Percentiles rank a stretch among this genome's conserved stretches.
These are phyloP conservation scores for Bubalus kerabau DNA, from an alignment of 2,113 vertebrate genomes.

Conservation along the genomic window DNA sequence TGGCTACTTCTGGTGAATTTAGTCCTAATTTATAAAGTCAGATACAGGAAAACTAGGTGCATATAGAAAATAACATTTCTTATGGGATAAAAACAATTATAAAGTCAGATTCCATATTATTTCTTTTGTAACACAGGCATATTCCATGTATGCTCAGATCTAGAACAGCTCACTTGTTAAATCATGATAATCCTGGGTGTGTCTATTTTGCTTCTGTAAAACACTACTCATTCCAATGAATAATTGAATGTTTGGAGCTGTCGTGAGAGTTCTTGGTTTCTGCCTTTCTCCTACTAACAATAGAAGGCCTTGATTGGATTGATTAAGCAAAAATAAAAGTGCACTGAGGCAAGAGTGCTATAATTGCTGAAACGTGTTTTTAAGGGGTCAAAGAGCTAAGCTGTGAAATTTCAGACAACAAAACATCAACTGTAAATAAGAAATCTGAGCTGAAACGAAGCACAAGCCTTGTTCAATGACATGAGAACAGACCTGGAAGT, in stretches of 20 bases:
- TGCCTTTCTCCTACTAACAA: slow-evolving; percentile 58
- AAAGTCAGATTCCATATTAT: not conserved
- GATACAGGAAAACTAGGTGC: not conserved
- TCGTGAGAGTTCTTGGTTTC: not conserved
- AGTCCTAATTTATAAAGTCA: slow-evolving; percentile 2
- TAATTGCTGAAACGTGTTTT: not conserved
- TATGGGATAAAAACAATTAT: not conserved
- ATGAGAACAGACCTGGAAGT: slow-evolving; percentile 38
- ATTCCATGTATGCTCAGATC: not conserved
- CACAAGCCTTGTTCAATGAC: slow-evolving; percentile 2
- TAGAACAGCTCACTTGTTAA: not conserved
- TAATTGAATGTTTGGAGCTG: not conserved
- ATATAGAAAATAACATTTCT: slow-evolving; percentile 1
- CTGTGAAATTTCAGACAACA: slow-evolving; percentile 34
- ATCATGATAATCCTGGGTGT: not conserved
- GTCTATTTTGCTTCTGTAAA: slow-evolving; percentile 14
- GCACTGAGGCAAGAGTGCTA: not conserved
- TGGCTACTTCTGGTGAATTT: not conserved
- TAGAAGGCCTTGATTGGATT: slow-evolving; percentile 55
- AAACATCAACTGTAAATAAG: slow-evolving; percentile 45
- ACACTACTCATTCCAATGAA: not conserved
- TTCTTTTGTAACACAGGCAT: not conserved
- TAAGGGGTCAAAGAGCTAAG: slow-evolving; percentile 29
- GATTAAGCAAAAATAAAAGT: slow-evolving; percentile 43
- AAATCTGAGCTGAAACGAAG: slow-evolving; percentile 37